Percentiles rank a stretch among this genome's conserved stretches.
Evolutionary conservation across 1,140 invertebrate species (phyloP).

Genomic region (Drosophila nikananu): DNA sequence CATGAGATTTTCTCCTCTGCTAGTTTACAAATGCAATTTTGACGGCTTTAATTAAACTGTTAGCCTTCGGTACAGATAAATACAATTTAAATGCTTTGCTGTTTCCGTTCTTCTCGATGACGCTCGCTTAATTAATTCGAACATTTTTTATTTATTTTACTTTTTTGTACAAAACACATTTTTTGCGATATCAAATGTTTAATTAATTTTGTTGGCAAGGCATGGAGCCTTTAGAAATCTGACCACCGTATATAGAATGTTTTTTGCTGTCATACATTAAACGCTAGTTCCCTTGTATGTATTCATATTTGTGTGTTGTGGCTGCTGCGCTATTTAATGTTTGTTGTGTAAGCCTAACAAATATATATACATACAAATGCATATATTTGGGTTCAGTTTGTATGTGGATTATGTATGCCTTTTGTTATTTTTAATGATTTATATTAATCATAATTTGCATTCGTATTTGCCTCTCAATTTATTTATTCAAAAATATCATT

Average conservation of each 20-base stretch:
- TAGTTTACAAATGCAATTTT: slow-evolving; percentile 82
- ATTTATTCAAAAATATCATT: slow-evolving; percentile 80
- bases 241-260: slow-evolving; percentile 46
- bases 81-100: slow-evolving; percentile 77
- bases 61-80: slow-evolving; percentile 70
- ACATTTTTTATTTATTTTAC: slow-evolving; percentile 41
- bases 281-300: slow-evolving; percentile 45
- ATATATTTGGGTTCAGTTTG: slow-evolving; percentile 40
- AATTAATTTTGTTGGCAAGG: slow-evolving; percentile 61
- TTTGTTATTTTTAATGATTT: slow-evolving; percentile 58
- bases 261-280: slow-evolving; percentile 53
- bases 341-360: slow-evolving; percentile 60
- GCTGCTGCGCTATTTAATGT: slow-evolving; percentile 74
- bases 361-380: slow-evolving; percentile 48
- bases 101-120: slow-evolving; percentile 48
- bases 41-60: slow-evolving; percentile 69
- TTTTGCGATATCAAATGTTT: slow-evolving; percentile 45
- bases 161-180: slow-evolving; percentile 61
- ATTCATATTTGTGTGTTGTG: slow-evolving; percentile 47
- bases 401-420: slow-evolving; percentile 56
- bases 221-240: slow-evolving; percentile 40
- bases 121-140: slow-evolving; percentile 60
- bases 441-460: slow-evolving; percentile 56
- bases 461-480: slow-evolving; percentile 68
- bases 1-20: slow-evolving; percentile 25